phyloP scores from a whole-genome alignment of 2,888 invertebrate genomes.

The Phengaris alcon region DNA sequence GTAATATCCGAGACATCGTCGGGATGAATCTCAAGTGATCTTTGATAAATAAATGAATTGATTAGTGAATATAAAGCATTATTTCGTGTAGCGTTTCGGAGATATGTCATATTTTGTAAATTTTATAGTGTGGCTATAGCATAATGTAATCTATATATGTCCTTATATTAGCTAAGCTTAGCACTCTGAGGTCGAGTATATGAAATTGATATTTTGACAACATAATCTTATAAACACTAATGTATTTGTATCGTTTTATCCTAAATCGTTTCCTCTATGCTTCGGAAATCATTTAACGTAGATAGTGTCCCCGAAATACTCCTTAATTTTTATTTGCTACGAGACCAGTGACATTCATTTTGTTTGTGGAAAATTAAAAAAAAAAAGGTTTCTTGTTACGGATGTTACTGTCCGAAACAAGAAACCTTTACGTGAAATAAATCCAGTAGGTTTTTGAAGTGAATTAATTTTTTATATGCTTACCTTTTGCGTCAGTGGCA shows the following conservation, averaged over 20 bases:
- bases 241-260: slow-evolving; percentile 36
- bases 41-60: slow-evolving; percentile 69
- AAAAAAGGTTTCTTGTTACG: background rate
- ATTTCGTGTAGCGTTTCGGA: slow-evolving; percentile 76
- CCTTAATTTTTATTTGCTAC: slow-evolving; percentile 34
- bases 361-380: background rate
- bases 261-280: slow-evolving; percentile 41
- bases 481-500: too few relatives aligned
- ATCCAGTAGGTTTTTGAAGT: too few relatives aligned
- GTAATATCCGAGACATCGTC: slow-evolving; percentile 38
- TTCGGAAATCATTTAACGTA: slow-evolving; percentile 40
- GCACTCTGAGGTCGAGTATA: slow-evolving; percentile 73
- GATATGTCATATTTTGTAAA: slow-evolving; percentile 80
- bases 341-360: slow-evolving; percentile 37
- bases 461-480: too few relatives aligned
- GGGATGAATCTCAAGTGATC: slow-evolving; percentile 56
- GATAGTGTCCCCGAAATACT: slow-evolving; percentile 36
- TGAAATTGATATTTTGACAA: slow-evolving; percentile 46
- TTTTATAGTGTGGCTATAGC: slow-evolving; percentile 78
- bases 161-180: slow-evolving; percentile 74
- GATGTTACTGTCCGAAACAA: background rate
- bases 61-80: slow-evolving; percentile 72
- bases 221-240: slow-evolving; percentile 37
- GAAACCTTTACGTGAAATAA: background rate
- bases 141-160: slow-evolving; percentile 70